Evolutionary conservation across 2,113 vertebrate species (phyloP).

Genomic region (Protobothrops mucrosquamatus): DNA sequence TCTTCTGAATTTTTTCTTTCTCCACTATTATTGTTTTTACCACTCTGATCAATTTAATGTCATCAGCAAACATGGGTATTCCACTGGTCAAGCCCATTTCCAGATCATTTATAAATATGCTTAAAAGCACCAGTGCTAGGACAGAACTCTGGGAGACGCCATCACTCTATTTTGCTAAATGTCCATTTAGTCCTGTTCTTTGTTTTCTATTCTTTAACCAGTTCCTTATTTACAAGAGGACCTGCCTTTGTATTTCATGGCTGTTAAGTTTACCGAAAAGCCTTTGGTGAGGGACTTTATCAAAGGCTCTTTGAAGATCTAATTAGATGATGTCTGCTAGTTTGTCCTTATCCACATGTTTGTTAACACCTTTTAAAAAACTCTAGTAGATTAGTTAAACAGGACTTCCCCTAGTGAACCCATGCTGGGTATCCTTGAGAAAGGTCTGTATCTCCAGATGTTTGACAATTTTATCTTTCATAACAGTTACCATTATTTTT

Average conservation of each 20-base stretch:
- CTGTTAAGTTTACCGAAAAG: not conserved
- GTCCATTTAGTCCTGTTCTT: not conserved
- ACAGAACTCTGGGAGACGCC: not conserved
- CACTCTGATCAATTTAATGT: not conserved
- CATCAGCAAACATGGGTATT: not conserved
- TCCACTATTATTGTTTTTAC: not conserved
- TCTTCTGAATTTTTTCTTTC: not conserved
- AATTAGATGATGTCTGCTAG: not conserved
- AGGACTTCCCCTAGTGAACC: not conserved
- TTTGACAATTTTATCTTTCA: not conserved
- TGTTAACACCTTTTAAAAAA: not conserved
- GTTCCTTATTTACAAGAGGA: not conserved
- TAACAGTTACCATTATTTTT: not conserved
- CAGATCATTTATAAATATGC: not conserved
- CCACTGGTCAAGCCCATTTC: not conserved
- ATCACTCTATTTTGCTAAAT: not conserved
- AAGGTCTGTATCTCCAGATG: not conserved
- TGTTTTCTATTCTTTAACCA: not conserved
- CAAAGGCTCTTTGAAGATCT: not conserved
- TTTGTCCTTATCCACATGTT: not conserved
- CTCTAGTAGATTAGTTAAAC: not conserved
- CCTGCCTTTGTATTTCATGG: not conserved
- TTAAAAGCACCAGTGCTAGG: not conserved
- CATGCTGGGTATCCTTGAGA: not conserved
- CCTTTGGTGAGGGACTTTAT: not conserved